Base-by-base conservation (phyloP, 1,140 invertebrate genomes). In the Drosophila ironensis region DNA sequence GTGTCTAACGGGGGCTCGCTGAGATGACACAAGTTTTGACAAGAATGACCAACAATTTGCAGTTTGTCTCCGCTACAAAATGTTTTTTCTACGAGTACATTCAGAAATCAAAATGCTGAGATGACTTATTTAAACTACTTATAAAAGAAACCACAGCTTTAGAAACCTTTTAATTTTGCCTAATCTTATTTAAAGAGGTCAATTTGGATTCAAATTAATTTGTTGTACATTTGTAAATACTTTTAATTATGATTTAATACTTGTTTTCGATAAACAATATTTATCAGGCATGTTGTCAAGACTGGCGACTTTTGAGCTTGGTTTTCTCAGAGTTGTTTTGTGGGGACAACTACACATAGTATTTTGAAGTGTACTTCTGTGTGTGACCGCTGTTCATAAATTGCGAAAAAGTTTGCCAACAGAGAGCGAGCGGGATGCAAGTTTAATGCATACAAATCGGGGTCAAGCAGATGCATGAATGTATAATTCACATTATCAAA, bases 1-100 rank as follows among this genome's bases (percentile, higher is more conserved):
- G n/a, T n/a, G n/a, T n/a, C n/a, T n/a, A 14, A 3, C 11, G 11
- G 11, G 30, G 30, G 14, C 30, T 4, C 14, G 11, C 30, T 12
- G n/a, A 77, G 51, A 72, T 68, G 54, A 25, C 61, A 76, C 20
- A 11, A 38, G 24, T 47, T 47, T 47, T 56, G 20, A 53, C 22
- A 56, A 73, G 82, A 82, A 82, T 82, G 78, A 66, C 69, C 59
- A 73, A 84, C 78, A 82, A 82, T 77, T 82, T 82, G 77, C 72
- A 69, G 67, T 33, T 60, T 57, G 56, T 60, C 35, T 28, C n/a
- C 25, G 8, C 11, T 8, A 22, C 20, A 33, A 61, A 60, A 45
- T 27, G 54, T 6, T 7, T 9, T 12, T n/a, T n/a, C n/a, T n/a
- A n/a, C n/a, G n/a, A 33, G 11, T 33, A 28, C 56, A 24, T 40